Conservation (phyloP, 2,888 invertebrate species). For the Lacanobia oleracea region DNA sequence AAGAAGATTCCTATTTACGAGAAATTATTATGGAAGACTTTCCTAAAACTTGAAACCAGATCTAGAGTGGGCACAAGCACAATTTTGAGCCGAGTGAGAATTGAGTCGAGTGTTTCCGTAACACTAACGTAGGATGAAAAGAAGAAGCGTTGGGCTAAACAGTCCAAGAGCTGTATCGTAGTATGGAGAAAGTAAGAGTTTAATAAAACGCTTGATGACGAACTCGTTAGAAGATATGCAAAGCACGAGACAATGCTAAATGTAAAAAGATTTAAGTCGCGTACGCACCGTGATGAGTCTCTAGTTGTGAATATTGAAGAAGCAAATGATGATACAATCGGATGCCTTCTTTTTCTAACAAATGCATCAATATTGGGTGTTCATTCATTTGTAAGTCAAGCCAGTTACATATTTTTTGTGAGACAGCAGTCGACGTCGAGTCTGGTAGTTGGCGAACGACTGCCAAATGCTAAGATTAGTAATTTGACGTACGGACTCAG, state of each 20-base stretch:
- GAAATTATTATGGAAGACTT: not conserved
- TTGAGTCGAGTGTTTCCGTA: not conserved
- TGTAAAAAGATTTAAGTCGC: too few relatives aligned
- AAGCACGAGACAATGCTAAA: not conserved
- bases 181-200: too few relatives aligned
- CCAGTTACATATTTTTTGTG: not conserved
- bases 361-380: not conserved
- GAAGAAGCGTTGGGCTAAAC: not conserved
- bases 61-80: not conserved
- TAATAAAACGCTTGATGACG: too few relatives aligned
- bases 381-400: conserved; percentile 15
- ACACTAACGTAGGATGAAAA: too few relatives aligned
- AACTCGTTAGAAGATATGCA: not conserved
- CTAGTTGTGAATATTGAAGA: not conserved
- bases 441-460: conserved; percentile 24
- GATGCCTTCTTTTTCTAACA: too few relatives aligned
- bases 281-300: not conserved
- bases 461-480: conserved; percentile 59
- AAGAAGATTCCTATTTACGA: not conserved
- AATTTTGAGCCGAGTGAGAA: too few relatives aligned
- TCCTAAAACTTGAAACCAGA: not conserved
- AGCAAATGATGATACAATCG: not conserved
- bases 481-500: conserved; percentile 42
- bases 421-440: conserved; percentile 35
- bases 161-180: not conserved